phyloP scores from a whole-genome alignment of 2,888 invertebrate genomes.

The Chrysolina americana region DNA sequence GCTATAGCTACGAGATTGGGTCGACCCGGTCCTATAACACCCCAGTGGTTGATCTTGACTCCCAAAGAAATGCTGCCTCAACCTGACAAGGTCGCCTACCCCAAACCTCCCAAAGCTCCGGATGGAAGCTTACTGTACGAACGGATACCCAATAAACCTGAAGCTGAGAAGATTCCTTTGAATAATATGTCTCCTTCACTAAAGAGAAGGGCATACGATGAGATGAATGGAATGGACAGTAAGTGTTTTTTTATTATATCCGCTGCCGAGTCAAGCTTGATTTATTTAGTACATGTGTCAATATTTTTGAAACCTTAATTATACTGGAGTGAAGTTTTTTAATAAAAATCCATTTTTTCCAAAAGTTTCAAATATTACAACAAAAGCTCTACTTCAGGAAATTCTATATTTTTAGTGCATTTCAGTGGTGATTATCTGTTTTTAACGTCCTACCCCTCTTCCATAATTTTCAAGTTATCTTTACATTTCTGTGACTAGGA shows the following conservation, averaged over 20 bases:
- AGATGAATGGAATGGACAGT: conserved; percentile 92
- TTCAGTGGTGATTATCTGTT: too few species aligned
- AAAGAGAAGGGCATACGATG: conserved; percentile 90
- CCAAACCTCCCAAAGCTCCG: conserved; percentile 91
- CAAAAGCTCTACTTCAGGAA: too few species aligned
- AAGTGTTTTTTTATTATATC: conserved; percentile 67
- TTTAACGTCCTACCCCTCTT: too few species aligned
- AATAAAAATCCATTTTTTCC: too few species aligned
- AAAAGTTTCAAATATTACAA: too few species aligned
- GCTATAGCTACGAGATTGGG: conserved; percentile 81
- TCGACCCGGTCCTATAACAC: conserved; percentile 72
- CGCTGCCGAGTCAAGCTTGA: too few species aligned
- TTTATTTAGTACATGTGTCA: too few species aligned
- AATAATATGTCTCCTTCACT: conserved; percentile 75
- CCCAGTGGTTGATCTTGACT: conserved; percentile 82
- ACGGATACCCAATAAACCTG: conserved; percentile 85
- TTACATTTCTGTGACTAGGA: too few species aligned
- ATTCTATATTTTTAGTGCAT: too few species aligned
- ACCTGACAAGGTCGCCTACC: conserved; percentile 87
- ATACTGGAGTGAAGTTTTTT: too few species aligned
- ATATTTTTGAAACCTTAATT: too few species aligned
- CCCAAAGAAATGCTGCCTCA: conserved; percentile 84
- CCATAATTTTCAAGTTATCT: too few species aligned
- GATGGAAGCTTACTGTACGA: conserved; percentile 92
- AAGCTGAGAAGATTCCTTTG: conserved; percentile 78